These are phyloP conservation scores for Deilephila porcellus DNA, from an alignment of 2,888 invertebrate genomes.

Conservation along the genomic window DNA sequence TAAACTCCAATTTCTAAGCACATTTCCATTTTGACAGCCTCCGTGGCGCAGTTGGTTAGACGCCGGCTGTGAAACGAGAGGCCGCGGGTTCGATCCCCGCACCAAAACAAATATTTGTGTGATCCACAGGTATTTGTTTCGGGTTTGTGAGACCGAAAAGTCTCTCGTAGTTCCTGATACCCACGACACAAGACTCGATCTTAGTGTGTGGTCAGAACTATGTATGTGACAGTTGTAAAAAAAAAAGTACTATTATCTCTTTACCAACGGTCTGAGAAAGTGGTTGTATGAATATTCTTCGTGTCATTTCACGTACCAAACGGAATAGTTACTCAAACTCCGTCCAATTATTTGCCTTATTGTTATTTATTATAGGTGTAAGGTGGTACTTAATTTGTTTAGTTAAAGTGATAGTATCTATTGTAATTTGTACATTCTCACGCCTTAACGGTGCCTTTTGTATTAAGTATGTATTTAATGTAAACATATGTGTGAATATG, in stretches of 20 bases:
- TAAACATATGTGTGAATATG: slow-evolving; percentile 24
- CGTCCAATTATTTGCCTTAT: slow-evolving; percentile 76
- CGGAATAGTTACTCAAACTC: slow-evolving; percentile 44
- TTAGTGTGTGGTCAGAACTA: no score
- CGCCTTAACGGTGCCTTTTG: slow-evolving; percentile 28
- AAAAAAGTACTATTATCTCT: neutral
- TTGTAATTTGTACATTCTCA: slow-evolving; percentile 26
- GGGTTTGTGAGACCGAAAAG: no score
- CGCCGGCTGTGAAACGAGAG: no score
- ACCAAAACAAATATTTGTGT: no score
- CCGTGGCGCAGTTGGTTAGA: no score
- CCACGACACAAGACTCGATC: no score
- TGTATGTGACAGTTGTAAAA: no score
- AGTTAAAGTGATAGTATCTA: slow-evolving; percentile 26
- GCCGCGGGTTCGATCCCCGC: no score
- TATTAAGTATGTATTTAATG: slow-evolving; percentile 28
- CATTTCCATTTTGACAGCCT: rapidly evolving
- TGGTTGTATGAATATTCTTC: neutral
- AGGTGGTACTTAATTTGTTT: slow-evolving; percentile 37
- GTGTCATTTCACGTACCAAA: neutral
- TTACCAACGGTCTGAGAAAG: neutral
- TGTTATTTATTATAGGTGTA: slow-evolving; percentile 77
- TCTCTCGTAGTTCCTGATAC: no score
- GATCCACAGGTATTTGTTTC: no score
- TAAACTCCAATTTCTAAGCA: neutral